Evolutionary conservation across 2,888 invertebrate genomes (phyloP).

Genomic region (Encarsia formosa): DNA sequence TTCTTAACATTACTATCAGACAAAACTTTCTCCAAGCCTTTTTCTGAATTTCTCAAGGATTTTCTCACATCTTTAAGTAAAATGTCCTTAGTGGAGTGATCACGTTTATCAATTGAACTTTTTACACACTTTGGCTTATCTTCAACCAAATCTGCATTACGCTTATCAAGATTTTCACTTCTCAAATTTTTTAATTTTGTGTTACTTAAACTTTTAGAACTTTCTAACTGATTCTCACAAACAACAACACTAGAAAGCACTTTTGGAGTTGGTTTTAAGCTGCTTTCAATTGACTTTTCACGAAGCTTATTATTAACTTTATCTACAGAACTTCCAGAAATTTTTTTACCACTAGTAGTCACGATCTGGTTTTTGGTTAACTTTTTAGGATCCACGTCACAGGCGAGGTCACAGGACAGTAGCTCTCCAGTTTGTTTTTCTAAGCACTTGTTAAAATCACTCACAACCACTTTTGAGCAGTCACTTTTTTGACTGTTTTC

Average conservation of each 20-base stretch:
- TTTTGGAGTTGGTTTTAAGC: slow-evolving; percentile 5
- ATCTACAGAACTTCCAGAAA: slow-evolving; percentile 8
- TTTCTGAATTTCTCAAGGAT: slow-evolving; percentile 10
- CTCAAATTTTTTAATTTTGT: too few relatives aligned
- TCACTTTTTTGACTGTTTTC: not conserved
- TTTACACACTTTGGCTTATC: slow-evolving; percentile 3
- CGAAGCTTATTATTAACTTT: slow-evolving; percentile 21
- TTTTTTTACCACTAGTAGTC: slow-evolving; percentile 11
- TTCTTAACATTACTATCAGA: not conserved
- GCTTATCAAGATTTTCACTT: slow-evolving; percentile 9
- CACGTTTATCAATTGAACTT: not conserved
- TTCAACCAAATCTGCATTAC: not conserved
- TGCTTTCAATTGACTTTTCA: slow-evolving; percentile 3
- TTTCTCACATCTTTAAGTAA: slow-evolving; percentile 6
- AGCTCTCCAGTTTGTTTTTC: slow-evolving; percentile 10
- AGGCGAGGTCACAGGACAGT: too few relatives aligned
- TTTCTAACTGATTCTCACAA: slow-evolving; percentile 12
- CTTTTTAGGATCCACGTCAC: slow-evolving; percentile 9
- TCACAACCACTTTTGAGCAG: not conserved
- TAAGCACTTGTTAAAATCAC: slow-evolving; percentile 13
- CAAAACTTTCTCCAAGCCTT: slow-evolving; percentile 1
- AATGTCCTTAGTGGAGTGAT: slow-evolving; percentile 2
- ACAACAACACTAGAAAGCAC: not conserved
- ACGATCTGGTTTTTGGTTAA: slow-evolving; percentile 14
- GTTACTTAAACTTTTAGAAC: slow-evolving; percentile 19